Base-by-base conservation (phyloP, 2,797 vertebrate genomes). In the Tympanoctomys barrerae region DNA sequence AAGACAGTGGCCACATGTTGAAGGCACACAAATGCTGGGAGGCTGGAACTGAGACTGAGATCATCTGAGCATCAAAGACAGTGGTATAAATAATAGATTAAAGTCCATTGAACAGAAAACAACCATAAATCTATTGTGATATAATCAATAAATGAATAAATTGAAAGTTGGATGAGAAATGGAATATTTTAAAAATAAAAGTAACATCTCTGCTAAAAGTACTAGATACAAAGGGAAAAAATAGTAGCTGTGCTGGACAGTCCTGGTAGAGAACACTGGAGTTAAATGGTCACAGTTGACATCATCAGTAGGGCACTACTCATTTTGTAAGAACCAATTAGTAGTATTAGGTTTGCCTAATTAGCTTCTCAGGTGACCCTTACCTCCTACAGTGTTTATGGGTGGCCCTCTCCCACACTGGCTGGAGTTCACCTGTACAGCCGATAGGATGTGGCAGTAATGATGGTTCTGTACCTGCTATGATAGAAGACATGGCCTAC, bases 201-300 rank as follows among this genome's bases (percentile, higher is more conserved):
- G 54, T 90, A 89, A 80, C 12, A 5, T 83, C 31, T 73, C 33
- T 24, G 70, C 19, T 36, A 68, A 93, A 80, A 59, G 39, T 33
- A 66, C 46, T 94, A 70, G 71, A 77, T 66, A 83, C 33, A 71
- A 96, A 82, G 68, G 14, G 42, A 70, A 95, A 94, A 94, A 95
- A 36, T 81, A 52, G 3, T 78, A 90, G 54, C 66, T 68, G 31
- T 39, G 36, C 21, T 83, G 59, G 61, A 71, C 90, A 94, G 78
- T 2, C 11, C 21, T 36, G 19, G 24, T 70, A 71, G 66, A 84
- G 7, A 61, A 26, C 6, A 57, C 13, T 14, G 84, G 89, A 85
- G 54, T 91, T 42, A 93, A 94, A 59, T 57, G 36, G 87, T 79
- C 64, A 77, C 21, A 75, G 39, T 92, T 16, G n/a, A 49, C 22